Evolutionary conservation across 2,113 vertebrate species (phyloP), one percentile per base, ranked within the genome.

Genomic region (Sardina pilchardus): DNA sequence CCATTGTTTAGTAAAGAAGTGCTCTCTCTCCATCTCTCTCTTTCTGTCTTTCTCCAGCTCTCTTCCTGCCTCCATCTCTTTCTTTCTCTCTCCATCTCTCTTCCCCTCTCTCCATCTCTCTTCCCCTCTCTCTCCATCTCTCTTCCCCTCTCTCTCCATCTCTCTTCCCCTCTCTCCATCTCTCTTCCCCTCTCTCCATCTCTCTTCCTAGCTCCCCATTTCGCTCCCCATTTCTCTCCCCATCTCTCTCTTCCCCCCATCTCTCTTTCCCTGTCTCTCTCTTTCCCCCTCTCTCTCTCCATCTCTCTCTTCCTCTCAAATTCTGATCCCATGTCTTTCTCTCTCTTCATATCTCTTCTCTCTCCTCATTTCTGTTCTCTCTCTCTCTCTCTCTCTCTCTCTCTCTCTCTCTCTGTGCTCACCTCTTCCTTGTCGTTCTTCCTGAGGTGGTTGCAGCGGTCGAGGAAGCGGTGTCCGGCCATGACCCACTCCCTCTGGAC

Each of bases 401-500:
- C 59, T 63, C 7, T n/a, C 24, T 9, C 6, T 26, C 24, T 9
- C 7, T 26, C 59, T n/a, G 0, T 45, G 8, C 63, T 82, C 94
- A 99, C 98, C 97, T 96, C 95, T 75, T 97, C 96, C 90, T 96
- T 99, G 81, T 98, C 96, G 0, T 96, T 97, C 90, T 96, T 97
- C 92, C 97, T 98, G 53, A 99, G 94, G 93, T 99, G 98, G 95
- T 97, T 99, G 93, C 98, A 99, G 91, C 98, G 94, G 84, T 99
- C 97, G 53, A 99, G 93, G 90, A 99, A 99, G 36, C 95, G 97
- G 85, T 98, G 97, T 50, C 97, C 98, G 19, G 97, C 96, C 97
- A 99, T 99, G 92, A 99, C 98, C 98, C 98, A 99, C 89, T 99
- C 98, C 93, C 99, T 99, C 94, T 99, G 98, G 85, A 99, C 95